Base-by-base conservation (phyloP, 2,113 vertebrate genomes). In the Tachysurus fulvidraco region DNA sequence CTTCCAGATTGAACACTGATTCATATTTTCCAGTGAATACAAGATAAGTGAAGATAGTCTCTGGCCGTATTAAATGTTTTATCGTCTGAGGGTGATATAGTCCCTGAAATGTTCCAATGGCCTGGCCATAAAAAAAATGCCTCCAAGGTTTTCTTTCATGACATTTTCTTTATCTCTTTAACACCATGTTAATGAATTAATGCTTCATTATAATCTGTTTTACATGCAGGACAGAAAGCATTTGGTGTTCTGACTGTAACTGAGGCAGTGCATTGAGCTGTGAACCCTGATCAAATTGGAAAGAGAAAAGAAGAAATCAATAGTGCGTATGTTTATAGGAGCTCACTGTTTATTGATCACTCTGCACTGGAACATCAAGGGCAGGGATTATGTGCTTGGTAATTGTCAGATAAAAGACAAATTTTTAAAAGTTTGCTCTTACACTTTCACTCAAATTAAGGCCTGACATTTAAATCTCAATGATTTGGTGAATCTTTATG, bases 281-380 rank as follows among this genome's bases (percentile, higher is more conserved):
- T 60, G 44, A 60, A 21, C 60, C 41, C 84, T 21, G 78, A 85
- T 69, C 62, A 81, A 84, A 83, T 84, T 69, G 12, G 64, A 83
- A 82, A 83, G 59, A 69, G 50, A 83, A n/a, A 78, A 52, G 54
- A 60, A 85, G 74, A 87, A 88, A 90, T 90, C 89, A 79, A 87
- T 88, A 83, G n/a, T 87, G 83, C 80, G 69, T 87, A 85, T 86
- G 55, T 82, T 86, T 88, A 83, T 88, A 76, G 52, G 21, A 86
- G 52, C 83, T 64, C 81, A 87, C 62, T 82, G 79, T 84, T 81
- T 85, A 89, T 90, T 84, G 88, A 87, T 86, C 69, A 78, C 8
- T n/a, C 65, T 52, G 69, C 67, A 67, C 65, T 86, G 67, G 73
- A 55, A 81, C 74, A 83, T 89, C 67, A 71, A 83, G 62, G 52